These are phyloP conservation scores for Tachyglossus aculeatus DNA, from an alignment of 2,797 vertebrate species.

Conservation along the genomic window DNA sequence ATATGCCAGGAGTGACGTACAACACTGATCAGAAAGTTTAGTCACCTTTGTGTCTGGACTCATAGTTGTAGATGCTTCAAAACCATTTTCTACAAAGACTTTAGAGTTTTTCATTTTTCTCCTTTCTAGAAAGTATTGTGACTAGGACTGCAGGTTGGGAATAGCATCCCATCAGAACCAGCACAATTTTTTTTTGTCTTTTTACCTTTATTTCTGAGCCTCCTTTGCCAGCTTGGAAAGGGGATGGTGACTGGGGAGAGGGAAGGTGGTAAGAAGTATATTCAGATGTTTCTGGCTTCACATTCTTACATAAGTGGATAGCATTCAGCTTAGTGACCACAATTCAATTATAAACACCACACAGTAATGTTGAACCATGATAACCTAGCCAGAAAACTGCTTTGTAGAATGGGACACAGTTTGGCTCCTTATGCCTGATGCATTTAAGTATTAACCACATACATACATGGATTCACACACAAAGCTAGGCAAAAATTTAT, in stretches of 20 bases:
- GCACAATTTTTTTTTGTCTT: slow-evolving; percentile 32
- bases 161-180: slow-evolving; percentile 50
- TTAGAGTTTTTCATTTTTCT: slow-evolving; percentile 50
- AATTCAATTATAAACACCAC: slow-evolving; percentile 60
- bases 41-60: slow-evolving; percentile 71
- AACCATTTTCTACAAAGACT: slow-evolving; percentile 56
- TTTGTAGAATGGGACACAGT: slow-evolving; percentile 55
- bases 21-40: slow-evolving; percentile 62
- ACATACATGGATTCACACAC: slow-evolving; percentile 58
- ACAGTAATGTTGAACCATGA: slow-evolving; percentile 43
- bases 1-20: slow-evolving; percentile 61
- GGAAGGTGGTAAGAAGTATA: slow-evolving; percentile 20
- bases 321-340: slow-evolving; percentile 63
- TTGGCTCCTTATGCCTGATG: slow-evolving; percentile 62
- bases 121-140: slow-evolving; percentile 3
- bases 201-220: slow-evolving; percentile 37
- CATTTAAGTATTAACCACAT: slow-evolving; percentile 68
- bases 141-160: slow-evolving; percentile 58
- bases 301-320: slow-evolving; percentile 65
- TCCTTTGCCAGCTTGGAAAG: slow-evolving; percentile 5
- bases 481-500: slow-evolving; percentile 71
- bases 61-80: slow-evolving; percentile 62
- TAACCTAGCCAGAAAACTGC: slow-evolving; percentile 64
- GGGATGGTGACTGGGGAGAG: neutral
- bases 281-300: slow-evolving; percentile 55